Percentiles rank a stretch among this genome's conserved stretches.
Conservation (phyloP, 1,140 invertebrate genomes). For the Ceratitis capitata region DNA sequence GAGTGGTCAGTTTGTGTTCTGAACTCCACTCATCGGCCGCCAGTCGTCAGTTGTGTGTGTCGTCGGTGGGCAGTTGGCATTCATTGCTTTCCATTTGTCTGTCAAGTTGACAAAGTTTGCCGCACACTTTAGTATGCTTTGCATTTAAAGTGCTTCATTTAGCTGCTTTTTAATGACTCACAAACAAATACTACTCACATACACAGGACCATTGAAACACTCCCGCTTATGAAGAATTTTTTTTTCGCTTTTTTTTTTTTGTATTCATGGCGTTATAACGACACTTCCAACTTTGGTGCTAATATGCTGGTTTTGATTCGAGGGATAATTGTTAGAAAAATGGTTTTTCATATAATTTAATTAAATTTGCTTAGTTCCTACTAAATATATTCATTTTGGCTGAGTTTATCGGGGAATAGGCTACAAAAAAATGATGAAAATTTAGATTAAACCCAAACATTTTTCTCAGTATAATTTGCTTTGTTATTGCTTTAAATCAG, state of each 20-base stretch:
- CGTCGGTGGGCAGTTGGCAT: neutral
- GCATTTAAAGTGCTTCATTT: conserved; percentile 42
- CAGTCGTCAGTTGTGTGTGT: neutral
- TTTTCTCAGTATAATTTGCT: too few relatives aligned
- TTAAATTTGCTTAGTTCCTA: too few relatives aligned
- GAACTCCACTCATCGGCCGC: neutral
- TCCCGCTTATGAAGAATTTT: neutral
- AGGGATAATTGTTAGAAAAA: too few relatives aligned
- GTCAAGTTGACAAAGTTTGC: neutral
- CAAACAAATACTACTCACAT: neutral
- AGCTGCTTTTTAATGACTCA: neutral
- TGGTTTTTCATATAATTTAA: too few relatives aligned
- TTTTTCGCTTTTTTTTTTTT: neutral
- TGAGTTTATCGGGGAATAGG: too few relatives aligned
- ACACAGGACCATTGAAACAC: neutral
- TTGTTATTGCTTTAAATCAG: too few relatives aligned
- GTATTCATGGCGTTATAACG: neutral
- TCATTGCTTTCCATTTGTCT: neutral
- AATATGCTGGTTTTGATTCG: neutral
- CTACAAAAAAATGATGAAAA: too few relatives aligned
- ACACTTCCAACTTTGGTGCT: neutral
- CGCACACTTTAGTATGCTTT: conserved; percentile 37
- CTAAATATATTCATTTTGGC: too few relatives aligned
- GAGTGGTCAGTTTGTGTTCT: neutral
- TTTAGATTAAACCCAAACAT: too few relatives aligned